Base-by-base conservation (phyloP, 2,888 invertebrate species). In the Cotesia congregata region DNA sequence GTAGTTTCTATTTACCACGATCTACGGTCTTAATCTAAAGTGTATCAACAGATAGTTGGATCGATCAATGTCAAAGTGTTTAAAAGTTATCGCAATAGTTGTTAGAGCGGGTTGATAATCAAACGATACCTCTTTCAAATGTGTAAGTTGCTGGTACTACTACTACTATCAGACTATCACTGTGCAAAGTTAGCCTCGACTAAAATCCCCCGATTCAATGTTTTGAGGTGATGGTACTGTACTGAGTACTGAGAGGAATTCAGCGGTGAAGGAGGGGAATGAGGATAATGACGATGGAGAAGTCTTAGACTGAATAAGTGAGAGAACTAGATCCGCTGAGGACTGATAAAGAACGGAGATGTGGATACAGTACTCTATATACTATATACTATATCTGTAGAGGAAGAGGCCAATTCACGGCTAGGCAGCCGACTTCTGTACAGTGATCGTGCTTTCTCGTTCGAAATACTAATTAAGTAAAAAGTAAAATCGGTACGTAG, bases 181-280 rank as follows among this genome's bases (percentile, higher is more conserved):
- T 39, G 74, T 76, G 77, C 71, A 80, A 82, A 80, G 79, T 82
- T 80, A 74, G 79, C 73, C 79, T 79, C 65, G 80, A 69, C 79
- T 80, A 79, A 50, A 80, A 80, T 82, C 80, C 80, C 78, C 79
- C 80, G 80, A 80, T 82, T 82, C 82, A 76, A 50, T 12, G 50
- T 50, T 50, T 50, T 7, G 50, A 50, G 50, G 50, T 50, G 50
- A 50, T 50, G 50, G 9, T 12, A 50, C 3, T 12, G 12, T 50
- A 50, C 9, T 50, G 30, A 12, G 50, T 50, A 50, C 12, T 12
- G 50, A 3, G 30, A 30, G 30, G 30, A 30, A 30, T 30, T 30
- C 7, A 50, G 50, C 50, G 12, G 50, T 50, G 12, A 50, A 50
- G 50, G 50, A 50, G 50, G 12, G 50, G 50, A 50, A 50, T 50